Conservation (phyloP, 2,888 invertebrate genomes). For the Stenichneumon culpator region DNA sequence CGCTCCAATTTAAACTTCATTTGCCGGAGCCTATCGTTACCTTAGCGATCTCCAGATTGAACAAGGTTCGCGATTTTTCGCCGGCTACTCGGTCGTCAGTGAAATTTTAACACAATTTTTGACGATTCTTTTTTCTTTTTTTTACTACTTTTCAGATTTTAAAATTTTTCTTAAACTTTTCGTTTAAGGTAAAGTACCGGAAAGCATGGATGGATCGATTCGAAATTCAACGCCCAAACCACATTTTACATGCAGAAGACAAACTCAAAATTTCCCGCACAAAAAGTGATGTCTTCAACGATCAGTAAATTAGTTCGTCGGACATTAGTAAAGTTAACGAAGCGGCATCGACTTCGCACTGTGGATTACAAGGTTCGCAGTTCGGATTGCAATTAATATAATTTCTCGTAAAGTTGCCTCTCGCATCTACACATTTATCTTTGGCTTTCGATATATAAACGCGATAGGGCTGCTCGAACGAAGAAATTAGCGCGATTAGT, state of each 20-base stretch:
- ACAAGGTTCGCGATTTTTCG: not conserved
- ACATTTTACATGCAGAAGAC: no score
- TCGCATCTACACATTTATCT: slow-evolving; percentile 4
- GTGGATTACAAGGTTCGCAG: not conserved
- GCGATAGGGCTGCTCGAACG: slow-evolving; percentile 20
- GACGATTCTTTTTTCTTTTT: no score
- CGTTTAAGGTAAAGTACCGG: no score
- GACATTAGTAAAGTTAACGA: not conserved
- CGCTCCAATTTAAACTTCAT: slow-evolving; percentile 46
- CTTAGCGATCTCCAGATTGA: not conserved
- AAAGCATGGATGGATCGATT: no score
- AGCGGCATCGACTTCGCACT: not conserved
- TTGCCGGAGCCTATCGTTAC: not conserved
- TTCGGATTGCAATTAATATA: slow-evolving; percentile 8
- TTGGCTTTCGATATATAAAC: not conserved
- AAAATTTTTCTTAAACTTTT: no score
- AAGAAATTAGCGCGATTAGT: slow-evolving; percentile 62
- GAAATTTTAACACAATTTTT: no score
- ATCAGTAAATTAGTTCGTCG: not conserved
- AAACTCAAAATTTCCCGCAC: not conserved
- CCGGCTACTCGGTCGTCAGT: no score
- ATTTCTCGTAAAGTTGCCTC: not conserved
- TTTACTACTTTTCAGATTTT: no score
- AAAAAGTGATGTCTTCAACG: not conserved
- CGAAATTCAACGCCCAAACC: no score